Conservation (phyloP, 2,797 vertebrate species). For the Poliocrania exsul region DNA sequence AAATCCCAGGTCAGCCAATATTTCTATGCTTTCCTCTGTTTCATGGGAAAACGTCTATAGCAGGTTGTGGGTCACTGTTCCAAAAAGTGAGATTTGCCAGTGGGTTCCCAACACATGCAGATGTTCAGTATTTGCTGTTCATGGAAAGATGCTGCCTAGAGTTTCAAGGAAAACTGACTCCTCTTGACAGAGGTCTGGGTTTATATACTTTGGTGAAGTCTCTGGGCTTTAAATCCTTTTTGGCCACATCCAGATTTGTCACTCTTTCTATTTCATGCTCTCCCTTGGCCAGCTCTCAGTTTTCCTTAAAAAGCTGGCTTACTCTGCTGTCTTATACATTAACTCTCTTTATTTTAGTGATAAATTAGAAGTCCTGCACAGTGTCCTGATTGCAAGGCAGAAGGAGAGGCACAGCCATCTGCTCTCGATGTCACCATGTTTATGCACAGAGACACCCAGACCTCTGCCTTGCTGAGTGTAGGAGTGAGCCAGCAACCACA, state of each 20-base stretch:
- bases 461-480: neutral
- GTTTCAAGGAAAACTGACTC: neutral
- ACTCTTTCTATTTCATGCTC: neutral
- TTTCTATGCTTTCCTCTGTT: neutral
- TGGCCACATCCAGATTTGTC: neutral
- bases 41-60: neutral
- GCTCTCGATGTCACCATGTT: neutral
- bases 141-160: neutral
- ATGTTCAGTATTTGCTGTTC: neutral
- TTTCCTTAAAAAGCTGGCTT: neutral
- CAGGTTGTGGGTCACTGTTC: neutral
- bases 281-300: neutral
- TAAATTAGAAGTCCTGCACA: neutral
- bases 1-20: neutral
- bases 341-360: neutral
- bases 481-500: neutral
- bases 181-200: neutral
- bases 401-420: neutral
- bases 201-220: neutral
- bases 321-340: neutral
- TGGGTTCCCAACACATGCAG: neutral
- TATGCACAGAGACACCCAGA: neutral
- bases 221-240: neutral
- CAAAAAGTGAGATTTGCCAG: neutral
- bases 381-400: neutral